Evolutionary conservation across 2,797 vertebrate genomes (phyloP), one percentile per base, ranked within the genome.

Genomic region (Cryptoprocta ferox): DNA sequence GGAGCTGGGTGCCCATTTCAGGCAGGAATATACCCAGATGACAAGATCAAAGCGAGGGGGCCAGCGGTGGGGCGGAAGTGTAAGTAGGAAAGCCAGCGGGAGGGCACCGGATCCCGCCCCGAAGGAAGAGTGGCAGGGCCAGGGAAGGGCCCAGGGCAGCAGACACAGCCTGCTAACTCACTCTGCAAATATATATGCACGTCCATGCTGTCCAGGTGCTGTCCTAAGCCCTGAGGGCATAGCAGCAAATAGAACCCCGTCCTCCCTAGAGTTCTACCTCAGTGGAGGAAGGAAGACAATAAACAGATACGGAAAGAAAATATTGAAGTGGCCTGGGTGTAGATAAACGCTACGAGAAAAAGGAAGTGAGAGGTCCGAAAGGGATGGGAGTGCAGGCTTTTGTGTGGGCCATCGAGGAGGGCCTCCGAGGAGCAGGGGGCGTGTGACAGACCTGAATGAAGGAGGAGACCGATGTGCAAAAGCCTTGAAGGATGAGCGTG

Each of bases 141-240:
- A 10, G 30, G 48, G 48, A 26, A 39, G 24, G 28, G 8, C 0
- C 15, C 5, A 0, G 18, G 70, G 37, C 11, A 14, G 68, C n/a
- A 19, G 92, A 14, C 2, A 0, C 24, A 1, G 24, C 13, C 0
- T 26, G 39, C 1, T 0, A 10, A 13, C 32, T 15, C 26, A 4
- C 35, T 68, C 37, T 4, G n/a, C 32, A 24, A 2, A 0, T 6
- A 5, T 1, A 10, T 3, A 12, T 0, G 71, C 21, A 18, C 32
- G 3, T 9, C 48, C 3, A 0, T 26, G 63, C 35, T 8, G n/a
- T 15, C 48, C 75, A 28, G 83, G 37, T 19, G 5, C 66, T 39
- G 56, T 28, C 13, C 50, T 26, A 6, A 56, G 91, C 30, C 45
- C 42, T 5, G 0, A 14, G 30, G 79, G 7, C 0, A 6, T 9